A percentile compares a stretch with the other conserved stretches of the same genome.
Conservation (phyloP, 2,888 invertebrate genomes). For the Trissolcus japonicus region DNA sequence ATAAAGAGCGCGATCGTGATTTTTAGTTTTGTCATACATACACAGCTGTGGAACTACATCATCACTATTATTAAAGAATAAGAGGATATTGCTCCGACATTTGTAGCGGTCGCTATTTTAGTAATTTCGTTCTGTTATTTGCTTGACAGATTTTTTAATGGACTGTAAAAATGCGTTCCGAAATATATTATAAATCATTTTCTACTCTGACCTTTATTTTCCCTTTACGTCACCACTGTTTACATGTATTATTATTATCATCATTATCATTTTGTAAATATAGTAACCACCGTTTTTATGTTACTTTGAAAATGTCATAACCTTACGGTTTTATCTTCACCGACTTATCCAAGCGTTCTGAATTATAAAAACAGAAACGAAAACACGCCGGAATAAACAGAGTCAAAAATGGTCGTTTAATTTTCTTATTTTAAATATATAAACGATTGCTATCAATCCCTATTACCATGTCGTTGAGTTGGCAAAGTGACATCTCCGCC, state of each 20-base stretch:
- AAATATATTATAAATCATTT: not conserved
- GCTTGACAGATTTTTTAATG: conserved; percentile 8
- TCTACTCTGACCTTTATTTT: too few relatives aligned
- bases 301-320: too few relatives aligned
- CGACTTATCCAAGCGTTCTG: too few relatives aligned
- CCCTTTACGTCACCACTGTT: too few relatives aligned
- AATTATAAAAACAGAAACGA: too few relatives aligned
- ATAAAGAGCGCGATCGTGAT: too few relatives aligned
- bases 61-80: conserved; percentile 49
- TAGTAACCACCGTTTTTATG: too few relatives aligned
- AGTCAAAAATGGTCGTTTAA: not conserved
- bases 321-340: too few relatives aligned
- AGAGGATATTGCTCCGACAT: conserved; percentile 49
- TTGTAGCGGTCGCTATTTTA: conserved; percentile 29
- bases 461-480: conserved; percentile 18
- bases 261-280: too few relatives aligned
- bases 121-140: conserved; percentile 6
- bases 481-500: conserved; percentile 28
- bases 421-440: not conserved
- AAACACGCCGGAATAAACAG: not conserved
- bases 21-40: too few relatives aligned
- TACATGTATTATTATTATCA: too few relatives aligned
- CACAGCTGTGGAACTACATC: conserved; percentile 21
- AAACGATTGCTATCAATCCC: conserved; percentile 12
- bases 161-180: conserved; percentile 5